Percentiles rank a stretch among this genome's conserved stretches.
phyloP scores from a whole-genome alignment of 1,140 invertebrate species.

The Drosophila neocordata region DNA sequence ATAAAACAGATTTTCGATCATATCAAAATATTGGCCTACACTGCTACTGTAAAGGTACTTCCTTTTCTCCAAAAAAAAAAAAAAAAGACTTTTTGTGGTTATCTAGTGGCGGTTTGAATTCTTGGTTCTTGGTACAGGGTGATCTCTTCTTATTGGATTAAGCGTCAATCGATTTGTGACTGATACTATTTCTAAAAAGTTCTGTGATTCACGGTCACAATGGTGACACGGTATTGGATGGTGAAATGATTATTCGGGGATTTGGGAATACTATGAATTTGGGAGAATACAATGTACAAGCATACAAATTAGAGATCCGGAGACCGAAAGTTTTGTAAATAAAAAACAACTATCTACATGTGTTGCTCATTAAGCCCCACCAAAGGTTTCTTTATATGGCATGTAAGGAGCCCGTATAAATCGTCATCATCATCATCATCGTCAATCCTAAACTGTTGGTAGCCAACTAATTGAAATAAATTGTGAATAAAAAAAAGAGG shows the following conservation, averaged over 20 bases:
- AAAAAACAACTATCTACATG: conserved; percentile 47
- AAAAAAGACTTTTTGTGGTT: too few species aligned
- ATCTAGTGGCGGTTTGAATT: too few species aligned
- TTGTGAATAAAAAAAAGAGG: background rate
- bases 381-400: conserved; percentile 1
- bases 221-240: background rate
- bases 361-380: conserved; percentile 44
- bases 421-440: background rate
- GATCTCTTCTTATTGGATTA: too few species aligned
- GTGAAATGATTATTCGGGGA: background rate
- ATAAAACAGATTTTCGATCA: too few species aligned
- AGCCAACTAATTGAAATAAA: conserved; percentile 42
- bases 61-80: too few species aligned
- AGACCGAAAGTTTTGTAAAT: background rate
- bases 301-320: background rate
- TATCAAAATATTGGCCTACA: too few species aligned
- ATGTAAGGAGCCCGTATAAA: conserved; percentile 8
- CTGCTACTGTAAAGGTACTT: too few species aligned
- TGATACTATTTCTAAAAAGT: too few species aligned
- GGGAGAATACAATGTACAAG: background rate
- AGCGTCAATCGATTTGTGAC: too few species aligned
- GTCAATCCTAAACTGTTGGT: conserved; percentile 48
- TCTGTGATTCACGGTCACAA: background rate
- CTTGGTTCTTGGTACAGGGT: too few species aligned
- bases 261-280: background rate